Percentiles rank a stretch among this genome's conserved stretches.
These are phyloP conservation scores for Montipora foliosa DNA, from an alignment of 64 coral and sea anemone genomes.

Conservation along the genomic window DNA sequence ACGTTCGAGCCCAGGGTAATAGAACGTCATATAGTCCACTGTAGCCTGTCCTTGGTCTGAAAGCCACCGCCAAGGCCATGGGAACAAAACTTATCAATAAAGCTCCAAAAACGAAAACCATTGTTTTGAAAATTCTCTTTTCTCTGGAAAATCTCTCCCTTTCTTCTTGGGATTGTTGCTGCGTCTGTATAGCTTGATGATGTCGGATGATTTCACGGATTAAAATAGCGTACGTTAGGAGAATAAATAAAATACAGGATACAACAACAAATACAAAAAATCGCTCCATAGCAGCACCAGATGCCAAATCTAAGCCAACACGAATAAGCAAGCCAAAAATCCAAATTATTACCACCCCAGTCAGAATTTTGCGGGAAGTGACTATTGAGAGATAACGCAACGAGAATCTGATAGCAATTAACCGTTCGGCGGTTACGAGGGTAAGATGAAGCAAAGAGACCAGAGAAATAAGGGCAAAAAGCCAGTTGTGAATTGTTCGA, in stretches of 20 bases:
- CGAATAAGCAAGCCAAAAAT: not conserved
- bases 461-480: not conserved
- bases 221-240: not conserved
- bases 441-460: not conserved
- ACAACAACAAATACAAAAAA: not conserved
- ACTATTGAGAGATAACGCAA: not conserved
- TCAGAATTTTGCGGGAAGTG: not conserved
- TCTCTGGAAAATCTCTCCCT: not conserved
- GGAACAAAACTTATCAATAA: not conserved
- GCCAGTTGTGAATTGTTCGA: not conserved
- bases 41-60: constrained; percentile 3
- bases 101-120: not conserved
- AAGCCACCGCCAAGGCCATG: not conserved
- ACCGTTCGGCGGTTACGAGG: not conserved
- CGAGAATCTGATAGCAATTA: constrained; percentile 2
- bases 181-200: not conserved
- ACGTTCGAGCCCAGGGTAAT: not conserved
- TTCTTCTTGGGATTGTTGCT: not conserved
- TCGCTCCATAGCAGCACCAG: not conserved
- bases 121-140: not conserved
- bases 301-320: not conserved
- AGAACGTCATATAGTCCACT: not conserved
- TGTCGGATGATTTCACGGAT: constrained; percentile 9
- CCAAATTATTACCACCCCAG: not conserved
- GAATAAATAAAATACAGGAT: constrained; percentile 13